Percentiles rank a stretch among this genome's conserved stretches.
Conservation (phyloP, 2,888 invertebrate species). For the Microdon myrmicae region DNA sequence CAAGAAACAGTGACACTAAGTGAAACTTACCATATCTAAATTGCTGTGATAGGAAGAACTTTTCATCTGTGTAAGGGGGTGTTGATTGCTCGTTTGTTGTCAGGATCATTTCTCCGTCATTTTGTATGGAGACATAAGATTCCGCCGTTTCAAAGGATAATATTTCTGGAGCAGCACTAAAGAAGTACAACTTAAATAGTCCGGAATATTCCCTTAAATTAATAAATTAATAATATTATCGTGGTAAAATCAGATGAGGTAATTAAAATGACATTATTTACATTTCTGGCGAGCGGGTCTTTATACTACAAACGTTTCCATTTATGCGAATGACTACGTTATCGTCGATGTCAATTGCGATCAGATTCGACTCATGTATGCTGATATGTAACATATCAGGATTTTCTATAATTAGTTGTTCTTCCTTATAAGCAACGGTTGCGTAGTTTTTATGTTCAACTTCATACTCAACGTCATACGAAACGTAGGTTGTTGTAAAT, state of each 20-base stretch:
- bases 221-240: too few relatives aligned
- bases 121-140: not conserved
- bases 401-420: constrained; percentile 22
- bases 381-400: constrained; percentile 19
- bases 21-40: constrained; percentile 24
- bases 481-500: constrained; percentile 14
- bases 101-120: constrained; percentile 12
- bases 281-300: not conserved
- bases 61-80: not conserved
- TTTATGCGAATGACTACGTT: constrained; percentile 20
- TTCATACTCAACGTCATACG: constrained; percentile 19
- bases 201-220: too few relatives aligned
- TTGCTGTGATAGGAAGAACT: constrained; percentile 5
- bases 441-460: constrained; percentile 37
- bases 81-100: not conserved
- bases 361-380: constrained; percentile 2
- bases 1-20: too few relatives aligned
- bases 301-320: constrained; percentile 13
- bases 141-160: not conserved
- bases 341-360: constrained; percentile 24
- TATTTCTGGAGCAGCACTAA: not conserved
- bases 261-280: too few relatives aligned
- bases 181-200: constrained; percentile 3
- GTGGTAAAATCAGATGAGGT: too few relatives aligned
- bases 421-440: constrained; percentile 20